Percentiles rank a stretch among this genome's conserved stretches.
Conservation (phyloP, 2,888 invertebrate species). For the Alsophila aescularia region DNA sequence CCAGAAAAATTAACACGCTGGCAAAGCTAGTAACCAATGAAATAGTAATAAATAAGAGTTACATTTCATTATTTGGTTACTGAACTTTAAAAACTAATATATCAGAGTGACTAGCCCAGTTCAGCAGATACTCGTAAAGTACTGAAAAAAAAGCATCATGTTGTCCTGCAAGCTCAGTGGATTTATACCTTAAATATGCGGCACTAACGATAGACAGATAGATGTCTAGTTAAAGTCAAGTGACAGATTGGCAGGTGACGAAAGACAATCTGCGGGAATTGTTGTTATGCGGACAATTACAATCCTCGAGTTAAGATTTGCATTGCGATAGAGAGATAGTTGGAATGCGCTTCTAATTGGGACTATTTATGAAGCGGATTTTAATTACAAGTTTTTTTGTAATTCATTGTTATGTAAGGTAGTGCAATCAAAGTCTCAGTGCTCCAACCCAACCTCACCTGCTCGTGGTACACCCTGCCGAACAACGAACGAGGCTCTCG, state of each 20-base stretch:
- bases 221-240: constrained; percentile 27
- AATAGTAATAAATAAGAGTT: too few relatives aligned
- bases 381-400: background rate
- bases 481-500: too few relatives aligned
- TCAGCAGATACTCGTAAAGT: too few relatives aligned
- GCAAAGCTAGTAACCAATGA: too few relatives aligned
- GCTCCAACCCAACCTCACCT: too few relatives aligned
- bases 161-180: background rate
- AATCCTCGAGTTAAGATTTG: background rate
- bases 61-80: too few relatives aligned
- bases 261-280: constrained; percentile 22
- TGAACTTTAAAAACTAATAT: too few relatives aligned
- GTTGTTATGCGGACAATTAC: constrained; percentile 14
- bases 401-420: too few relatives aligned
- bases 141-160: background rate
- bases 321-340: constrained; percentile 10
- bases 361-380: background rate
- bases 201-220: constrained; percentile 27
- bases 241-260: constrained; percentile 37
- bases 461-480: too few relatives aligned
- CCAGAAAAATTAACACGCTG: too few relatives aligned
- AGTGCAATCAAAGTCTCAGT: too few relatives aligned
- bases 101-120: too few relatives aligned
- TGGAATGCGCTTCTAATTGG: background rate
- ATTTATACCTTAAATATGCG: constrained; percentile 11